Conservation (phyloP, 2,113 vertebrate species). For the Donacobius atricapilla region DNA sequence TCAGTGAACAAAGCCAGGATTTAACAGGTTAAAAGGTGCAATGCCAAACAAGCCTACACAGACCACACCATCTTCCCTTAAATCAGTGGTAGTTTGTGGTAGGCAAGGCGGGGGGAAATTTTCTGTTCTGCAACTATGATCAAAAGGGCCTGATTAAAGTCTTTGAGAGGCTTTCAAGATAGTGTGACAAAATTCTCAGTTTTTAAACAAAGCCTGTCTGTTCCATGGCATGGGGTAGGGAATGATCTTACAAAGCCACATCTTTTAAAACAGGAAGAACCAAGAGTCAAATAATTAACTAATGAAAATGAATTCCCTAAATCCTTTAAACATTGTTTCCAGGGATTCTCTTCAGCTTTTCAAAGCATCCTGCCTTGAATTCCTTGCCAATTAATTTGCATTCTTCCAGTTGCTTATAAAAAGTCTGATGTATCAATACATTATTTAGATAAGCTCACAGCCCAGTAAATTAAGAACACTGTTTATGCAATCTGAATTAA, state of each 20-base stretch:
- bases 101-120: not conserved
- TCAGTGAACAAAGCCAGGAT: not conserved
- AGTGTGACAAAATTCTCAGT: slow-evolving; percentile 29
- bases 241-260: not conserved
- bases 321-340: not conserved
- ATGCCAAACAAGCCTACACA: not conserved
- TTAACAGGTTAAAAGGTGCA: not conserved
- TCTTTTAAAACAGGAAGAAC: not conserved
- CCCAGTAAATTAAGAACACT: not conserved
- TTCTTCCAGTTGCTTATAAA: not conserved
- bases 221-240: not conserved
- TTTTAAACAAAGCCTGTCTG: slow-evolving; percentile 22
- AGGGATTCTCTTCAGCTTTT: not conserved
- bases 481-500: not conserved
- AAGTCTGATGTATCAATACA: not conserved
- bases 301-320: not conserved
- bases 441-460: not conserved
- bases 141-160: slow-evolving; percentile 46
- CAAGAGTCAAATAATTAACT: not conserved
- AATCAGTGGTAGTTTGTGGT: not conserved
- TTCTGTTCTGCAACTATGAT: slow-evolving; percentile 20
- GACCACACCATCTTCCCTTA: not conserved
- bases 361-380: not conserved
- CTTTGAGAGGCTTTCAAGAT: not conserved
- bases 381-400: not conserved